phyloP scores from a whole-genome alignment of 2,888 invertebrate species.

The Himalopsyche kuldschensis region DNA sequence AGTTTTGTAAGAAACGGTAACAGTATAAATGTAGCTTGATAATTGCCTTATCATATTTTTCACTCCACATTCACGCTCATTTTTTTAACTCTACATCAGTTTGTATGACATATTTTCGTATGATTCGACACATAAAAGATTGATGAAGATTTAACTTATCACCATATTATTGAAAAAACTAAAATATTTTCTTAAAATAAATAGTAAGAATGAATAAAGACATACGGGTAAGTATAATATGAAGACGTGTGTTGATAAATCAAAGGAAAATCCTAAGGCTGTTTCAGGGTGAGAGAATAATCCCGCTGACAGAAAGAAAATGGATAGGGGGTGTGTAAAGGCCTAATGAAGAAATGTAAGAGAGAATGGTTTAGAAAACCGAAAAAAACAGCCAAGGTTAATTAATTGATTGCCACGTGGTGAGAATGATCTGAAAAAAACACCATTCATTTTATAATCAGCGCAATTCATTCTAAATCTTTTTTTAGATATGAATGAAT shows the following conservation, averaged over 20 bases:
- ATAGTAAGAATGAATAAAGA: not conserved
- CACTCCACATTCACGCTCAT: too few species aligned
- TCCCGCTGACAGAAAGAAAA: constrained; percentile 20
- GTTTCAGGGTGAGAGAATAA: constrained; percentile 3
- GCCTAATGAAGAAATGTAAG: constrained; percentile 17
- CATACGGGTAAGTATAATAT: not conserved
- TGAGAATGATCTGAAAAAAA: constrained; percentile 4
- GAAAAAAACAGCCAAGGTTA: constrained; percentile 12
- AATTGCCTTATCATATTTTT: too few species aligned
- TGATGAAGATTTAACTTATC: too few species aligned
- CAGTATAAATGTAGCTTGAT: too few species aligned
- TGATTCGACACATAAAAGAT: too few species aligned
- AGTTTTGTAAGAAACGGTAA: too few species aligned
- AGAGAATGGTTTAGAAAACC: not conserved
- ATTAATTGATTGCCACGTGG: constrained; percentile 23
- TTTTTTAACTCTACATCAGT: too few species aligned
- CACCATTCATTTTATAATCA: not conserved
- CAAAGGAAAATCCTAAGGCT: not conserved
- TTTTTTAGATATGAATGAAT: not conserved
- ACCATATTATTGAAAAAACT: too few species aligned
- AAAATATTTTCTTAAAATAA: too few species aligned
- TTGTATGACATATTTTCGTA: too few species aligned
- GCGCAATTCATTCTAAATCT: not conserved
- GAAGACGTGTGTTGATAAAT: not conserved
- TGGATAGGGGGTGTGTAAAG: constrained; percentile 16